Base-by-base conservation (phyloP, 2,888 invertebrate genomes). In the Andricus curvator region DNA sequence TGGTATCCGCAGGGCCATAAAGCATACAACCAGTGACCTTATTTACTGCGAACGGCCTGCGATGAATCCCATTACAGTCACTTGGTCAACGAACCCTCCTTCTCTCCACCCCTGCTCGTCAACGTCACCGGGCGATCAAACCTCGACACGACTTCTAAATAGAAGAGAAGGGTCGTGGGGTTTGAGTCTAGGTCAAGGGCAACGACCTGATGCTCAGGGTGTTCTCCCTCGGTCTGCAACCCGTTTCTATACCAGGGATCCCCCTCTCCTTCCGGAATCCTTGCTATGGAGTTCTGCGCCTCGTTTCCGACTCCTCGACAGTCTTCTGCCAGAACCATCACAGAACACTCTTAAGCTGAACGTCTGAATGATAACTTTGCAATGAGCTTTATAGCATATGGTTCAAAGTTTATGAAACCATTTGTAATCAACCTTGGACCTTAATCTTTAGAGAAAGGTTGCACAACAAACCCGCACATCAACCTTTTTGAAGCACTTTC, bases 121-220 rank as follows among this genome's bases (percentile, higher is more conserved):
- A 81, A 81, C 84, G 81, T 83, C 85, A 79, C 64, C 67, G 77
- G 70, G 51, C 84, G 81, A 85, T 83, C 80, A 62, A 70, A 76
- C 41, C 60, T 70, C 78, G 82, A 81, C 83, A 83, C 79, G 41
- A 82, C 79, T 84, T 79, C 83, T 85, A 84, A 85, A 86, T 82
- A 85, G 84, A 83, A 66, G 82, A 78, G 82, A 78, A 15, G 81
- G 79, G 76, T 70, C 70, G 81, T 78, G 83, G 83, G 82, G 80
- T 62, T 82, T 80, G 85, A 88, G 88, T 90, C 86, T 91, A 87
- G 92, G 91, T 92, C 91, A 91, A 91, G 90, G 89, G 87, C 89
- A 91, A 91, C 89, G 89, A 89, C 89, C 90, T 87, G 87, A 85
- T 88, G 86, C 88, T 84, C 83, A 85, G 87, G 84, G 82, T 85